A percentile compares a stretch with the other conserved stretches of the same genome.
Conservation (phyloP, 1,140 invertebrate species). For the Achroia grisella region DNA sequence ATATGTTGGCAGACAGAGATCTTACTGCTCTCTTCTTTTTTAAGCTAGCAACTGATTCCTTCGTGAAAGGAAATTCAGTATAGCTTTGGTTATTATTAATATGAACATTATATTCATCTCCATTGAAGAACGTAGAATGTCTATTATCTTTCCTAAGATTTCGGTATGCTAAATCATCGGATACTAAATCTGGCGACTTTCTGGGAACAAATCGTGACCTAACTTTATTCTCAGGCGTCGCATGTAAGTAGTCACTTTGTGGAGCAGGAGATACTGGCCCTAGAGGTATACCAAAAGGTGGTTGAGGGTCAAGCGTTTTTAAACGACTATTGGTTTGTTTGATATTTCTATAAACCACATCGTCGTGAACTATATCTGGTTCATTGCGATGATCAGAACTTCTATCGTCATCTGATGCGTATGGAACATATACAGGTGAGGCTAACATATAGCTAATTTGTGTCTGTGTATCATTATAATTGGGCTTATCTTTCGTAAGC, state of each 20-base stretch:
- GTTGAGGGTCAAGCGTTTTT: conserved; percentile 85
- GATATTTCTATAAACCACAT: conserved; percentile 87
- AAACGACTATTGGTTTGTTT: conserved; percentile 83
- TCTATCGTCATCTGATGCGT: conserved; percentile 62
- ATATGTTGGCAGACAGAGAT: conserved; percentile 87
- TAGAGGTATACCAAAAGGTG: conserved; percentile 91
- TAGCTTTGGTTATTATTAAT: conserved; percentile 58
- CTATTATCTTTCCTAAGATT: conserved; percentile 85
- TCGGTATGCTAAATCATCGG: conserved; percentile 90
- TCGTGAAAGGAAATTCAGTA: conserved; percentile 55
- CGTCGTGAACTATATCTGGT: conserved; percentile 88
- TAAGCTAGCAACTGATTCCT: conserved; percentile 48
- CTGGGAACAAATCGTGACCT: conserved; percentile 78
- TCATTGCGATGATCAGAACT: conserved; percentile 75
- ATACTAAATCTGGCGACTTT: conserved; percentile 85
- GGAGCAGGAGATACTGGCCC: conserved; percentile 84
- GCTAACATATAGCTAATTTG: conserved; percentile 83
- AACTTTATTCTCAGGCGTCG: conserved; percentile 76
- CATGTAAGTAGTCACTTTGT: conserved; percentile 88
- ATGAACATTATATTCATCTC: conserved; percentile 47
- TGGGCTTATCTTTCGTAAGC: conserved; percentile 72
- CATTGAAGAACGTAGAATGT: conserved; percentile 52
- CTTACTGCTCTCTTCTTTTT: conserved; percentile 85
- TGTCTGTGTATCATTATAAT: conserved; percentile 71
- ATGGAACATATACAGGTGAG: conserved; percentile 77